These are phyloP conservation scores for Hippopotamus amphibius DNA, from an alignment of 2,113 vertebrate genomes.

Conservation along the genomic window DNA sequence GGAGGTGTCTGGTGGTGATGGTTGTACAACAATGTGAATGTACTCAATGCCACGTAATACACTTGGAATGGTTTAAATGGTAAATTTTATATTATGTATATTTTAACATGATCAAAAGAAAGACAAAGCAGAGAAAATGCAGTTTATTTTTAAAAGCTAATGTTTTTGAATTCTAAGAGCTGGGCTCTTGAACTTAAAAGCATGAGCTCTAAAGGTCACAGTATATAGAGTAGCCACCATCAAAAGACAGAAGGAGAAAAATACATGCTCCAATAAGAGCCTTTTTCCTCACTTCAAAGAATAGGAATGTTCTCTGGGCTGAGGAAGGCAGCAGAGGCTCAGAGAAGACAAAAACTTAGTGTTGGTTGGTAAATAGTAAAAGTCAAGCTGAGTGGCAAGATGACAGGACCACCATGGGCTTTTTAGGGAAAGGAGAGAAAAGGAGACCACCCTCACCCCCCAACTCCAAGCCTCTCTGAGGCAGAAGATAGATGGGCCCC, in stretches of 20 bases:
- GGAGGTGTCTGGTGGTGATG: not conserved
- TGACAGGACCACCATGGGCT: not conserved
- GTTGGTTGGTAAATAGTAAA: not conserved
- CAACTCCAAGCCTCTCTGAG: not conserved
- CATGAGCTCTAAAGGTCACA: not conserved
- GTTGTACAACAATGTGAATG: not conserved
- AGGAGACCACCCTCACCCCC: not conserved
- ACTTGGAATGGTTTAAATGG: not conserved
- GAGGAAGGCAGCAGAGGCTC: not conserved
- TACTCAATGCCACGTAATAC: not conserved
- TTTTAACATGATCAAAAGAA: not conserved
- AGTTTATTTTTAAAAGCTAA: not conserved
- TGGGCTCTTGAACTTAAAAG: not conserved
- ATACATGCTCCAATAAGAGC: not conserved
- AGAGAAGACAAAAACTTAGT: not conserved
- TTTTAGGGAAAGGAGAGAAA: not conserved
- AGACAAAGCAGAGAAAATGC: not conserved
- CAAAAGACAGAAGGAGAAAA: not conserved
- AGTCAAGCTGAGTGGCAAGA: not conserved
- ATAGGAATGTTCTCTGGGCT: not conserved
- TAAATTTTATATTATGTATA: not conserved
- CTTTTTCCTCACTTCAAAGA: slow-evolving; percentile 3
- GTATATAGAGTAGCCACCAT: not conserved
- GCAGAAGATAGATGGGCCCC: no score
- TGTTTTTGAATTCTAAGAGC: not conserved